Evolutionary conservation across 1,140 invertebrate genomes (phyloP).

Genomic region (Drosophila triauraria): DNA sequence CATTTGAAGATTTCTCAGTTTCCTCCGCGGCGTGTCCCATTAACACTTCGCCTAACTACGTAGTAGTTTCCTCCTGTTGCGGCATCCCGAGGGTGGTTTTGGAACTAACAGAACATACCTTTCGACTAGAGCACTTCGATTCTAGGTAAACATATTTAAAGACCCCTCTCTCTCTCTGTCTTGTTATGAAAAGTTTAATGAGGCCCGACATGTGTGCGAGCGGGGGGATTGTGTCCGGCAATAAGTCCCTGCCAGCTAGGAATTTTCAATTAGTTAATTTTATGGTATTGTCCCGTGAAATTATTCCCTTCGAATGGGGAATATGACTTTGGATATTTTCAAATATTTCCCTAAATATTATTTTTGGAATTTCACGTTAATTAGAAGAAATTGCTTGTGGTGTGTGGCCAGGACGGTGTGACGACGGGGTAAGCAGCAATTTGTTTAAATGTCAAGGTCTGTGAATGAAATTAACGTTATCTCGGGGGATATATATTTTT

Average conservation of each 20-base stretch:
- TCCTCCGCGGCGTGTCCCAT: conserved; percentile 62
- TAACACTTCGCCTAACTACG: conserved; percentile 71
- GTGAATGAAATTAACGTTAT: conserved; percentile 23
- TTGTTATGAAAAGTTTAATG: conserved; percentile 74
- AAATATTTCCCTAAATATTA: conserved; percentile 27
- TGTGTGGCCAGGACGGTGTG: conserved; percentile 9
- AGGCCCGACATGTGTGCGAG: conserved; percentile 56
- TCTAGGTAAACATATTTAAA: conserved; percentile 63
- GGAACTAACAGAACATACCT: conserved; percentile 35
- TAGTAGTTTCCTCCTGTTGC: conserved; percentile 37
- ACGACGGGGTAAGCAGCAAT: conserved; percentile 29
- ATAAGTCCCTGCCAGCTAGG: conserved; percentile 57
- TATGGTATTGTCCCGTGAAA: conserved; percentile 52
- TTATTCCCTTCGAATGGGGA: conserved; percentile 20
- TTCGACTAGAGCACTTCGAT: conserved; percentile 32
- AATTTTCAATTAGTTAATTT: conserved; percentile 78
- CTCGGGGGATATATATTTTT: background rate
- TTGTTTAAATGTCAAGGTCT: conserved; percentile 51
- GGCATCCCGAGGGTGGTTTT: conserved; percentile 52
- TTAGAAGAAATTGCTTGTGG: conserved; percentile 59
- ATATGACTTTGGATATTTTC: conserved; percentile 29
- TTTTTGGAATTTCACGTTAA: conserved; percentile 43
- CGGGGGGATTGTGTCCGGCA: conserved; percentile 8
- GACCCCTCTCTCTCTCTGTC: conserved; percentile 1
- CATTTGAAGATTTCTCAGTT: conserved; percentile 55